phyloP scores from a whole-genome alignment of 1,140 invertebrate species.

The Drosophila triauraria region DNA sequence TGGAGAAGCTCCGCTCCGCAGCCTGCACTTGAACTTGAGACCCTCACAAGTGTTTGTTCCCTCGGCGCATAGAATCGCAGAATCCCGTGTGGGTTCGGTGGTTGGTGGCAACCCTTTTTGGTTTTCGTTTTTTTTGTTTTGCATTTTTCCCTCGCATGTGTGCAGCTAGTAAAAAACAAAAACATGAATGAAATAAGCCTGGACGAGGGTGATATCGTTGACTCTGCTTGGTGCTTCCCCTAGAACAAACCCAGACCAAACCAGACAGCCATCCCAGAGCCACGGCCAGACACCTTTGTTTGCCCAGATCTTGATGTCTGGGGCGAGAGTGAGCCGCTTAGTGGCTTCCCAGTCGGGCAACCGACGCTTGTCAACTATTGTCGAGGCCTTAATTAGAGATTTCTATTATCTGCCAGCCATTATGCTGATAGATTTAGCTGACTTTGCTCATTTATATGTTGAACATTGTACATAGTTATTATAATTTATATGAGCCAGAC shows the following conservation, averaged over 20 bases:
- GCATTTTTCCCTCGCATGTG: conserved; percentile 37
- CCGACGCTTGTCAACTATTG: conserved; percentile 43
- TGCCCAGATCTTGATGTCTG: conserved; percentile 58
- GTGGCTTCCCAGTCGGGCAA: conserved; percentile 29
- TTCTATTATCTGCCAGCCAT: conserved; percentile 45
- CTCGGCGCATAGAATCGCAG: conserved; percentile 5
- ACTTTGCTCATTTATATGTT: conserved; percentile 38
- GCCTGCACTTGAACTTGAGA: conserved; percentile 59
- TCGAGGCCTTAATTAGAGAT: conserved; percentile 60
- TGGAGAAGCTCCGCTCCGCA: conserved; percentile 28
- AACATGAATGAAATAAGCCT: conserved; percentile 57
- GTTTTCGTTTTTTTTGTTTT: conserved; percentile 9
- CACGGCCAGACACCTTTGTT: conserved; percentile 54
- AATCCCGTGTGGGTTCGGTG: conserved; percentile 50
- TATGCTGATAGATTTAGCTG: conserved; percentile 55
- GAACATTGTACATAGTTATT: conserved; percentile 4
- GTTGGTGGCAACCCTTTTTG: conserved; percentile 46
- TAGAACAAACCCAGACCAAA: conserved; percentile 11
- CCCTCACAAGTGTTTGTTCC: conserved; percentile 33
- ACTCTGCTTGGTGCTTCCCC: conserved; percentile 14
- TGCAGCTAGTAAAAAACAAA: conserved; percentile 45
- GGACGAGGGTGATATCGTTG: conserved; percentile 48
- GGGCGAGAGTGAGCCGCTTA: conserved; percentile 50
- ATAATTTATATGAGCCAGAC: conserved; percentile 16
- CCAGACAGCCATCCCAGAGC: conserved; percentile 34